Evolutionary conservation across 2,797 vertebrate genomes (phyloP).

Genomic region (Microhierax caerulescens): DNA sequence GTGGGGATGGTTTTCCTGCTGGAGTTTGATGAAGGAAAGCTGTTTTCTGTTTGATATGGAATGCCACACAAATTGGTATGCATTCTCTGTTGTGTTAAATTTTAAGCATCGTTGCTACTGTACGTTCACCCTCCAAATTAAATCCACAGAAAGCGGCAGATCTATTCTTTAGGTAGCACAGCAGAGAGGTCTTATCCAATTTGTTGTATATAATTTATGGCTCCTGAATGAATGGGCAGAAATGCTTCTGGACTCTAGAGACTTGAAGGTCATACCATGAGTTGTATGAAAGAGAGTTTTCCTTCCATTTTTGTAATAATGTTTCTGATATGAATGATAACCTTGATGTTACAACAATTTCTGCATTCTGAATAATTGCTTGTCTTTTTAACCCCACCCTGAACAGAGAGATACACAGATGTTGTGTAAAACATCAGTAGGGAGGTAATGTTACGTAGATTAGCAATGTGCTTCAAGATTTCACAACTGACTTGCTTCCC

Average conservation of each 20-base stretch:
- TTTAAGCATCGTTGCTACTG: background rate
- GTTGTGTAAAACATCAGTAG: background rate
- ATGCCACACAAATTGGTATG: background rate
- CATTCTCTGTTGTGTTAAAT: background rate
- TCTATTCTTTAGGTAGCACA: background rate
- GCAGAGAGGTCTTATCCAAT: background rate
- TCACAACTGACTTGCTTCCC: background rate
- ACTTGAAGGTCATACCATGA: background rate
- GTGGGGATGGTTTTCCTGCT: background rate
- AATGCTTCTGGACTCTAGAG: background rate
- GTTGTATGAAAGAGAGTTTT: background rate
- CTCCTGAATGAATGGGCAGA: background rate
- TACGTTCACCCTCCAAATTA: background rate
- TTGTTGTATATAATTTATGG: background rate
- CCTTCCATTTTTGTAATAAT: background rate
- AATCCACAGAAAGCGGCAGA: background rate
- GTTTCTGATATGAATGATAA: background rate
- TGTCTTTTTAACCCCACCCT: background rate
- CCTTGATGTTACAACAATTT: background rate
- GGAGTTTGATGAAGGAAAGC: background rate
- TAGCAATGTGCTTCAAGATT: background rate
- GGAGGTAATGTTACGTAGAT: background rate
- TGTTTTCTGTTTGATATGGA: background rate
- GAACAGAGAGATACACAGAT: background rate
- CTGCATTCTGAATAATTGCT: background rate